A percentile compares a stretch with the other conserved stretches of the same genome.
These are phyloP conservation scores for Danio rerio DNA, from an alignment of 2,113 vertebrate genomes.

Conservation along the genomic window GRCz12tu NC_133200.1:25060001-25060500, in stretches of 20 bases:
- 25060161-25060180: neutral
- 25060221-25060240: neutral
- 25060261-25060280: constrained; percentile 7
- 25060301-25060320: neutral
- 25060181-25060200: neutral
- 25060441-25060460: constrained; percentile 44
- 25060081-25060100: too few species aligned
- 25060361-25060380: constrained; percentile 47
- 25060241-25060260: neutral
- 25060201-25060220: neutral
- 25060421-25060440: constrained; percentile 42
- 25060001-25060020: too few species aligned
- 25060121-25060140: too few species aligned
- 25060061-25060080: too few species aligned
- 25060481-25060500: constrained; percentile 67
- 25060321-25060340: constrained; percentile 34
- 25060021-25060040: too few species aligned
- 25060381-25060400: constrained; percentile 41
- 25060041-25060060: too few species aligned
- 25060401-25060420: constrained; percentile 37
- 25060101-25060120: too few species aligned
- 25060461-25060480: constrained; percentile 46
- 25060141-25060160: too few species aligned
- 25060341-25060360: constrained; percentile 44
- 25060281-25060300: constrained; percentile 9